Percentiles rank a stretch among this genome's conserved stretches.
Conservation (phyloP, 2,888 invertebrate species). For the Napeogenes sylphis region DNA sequence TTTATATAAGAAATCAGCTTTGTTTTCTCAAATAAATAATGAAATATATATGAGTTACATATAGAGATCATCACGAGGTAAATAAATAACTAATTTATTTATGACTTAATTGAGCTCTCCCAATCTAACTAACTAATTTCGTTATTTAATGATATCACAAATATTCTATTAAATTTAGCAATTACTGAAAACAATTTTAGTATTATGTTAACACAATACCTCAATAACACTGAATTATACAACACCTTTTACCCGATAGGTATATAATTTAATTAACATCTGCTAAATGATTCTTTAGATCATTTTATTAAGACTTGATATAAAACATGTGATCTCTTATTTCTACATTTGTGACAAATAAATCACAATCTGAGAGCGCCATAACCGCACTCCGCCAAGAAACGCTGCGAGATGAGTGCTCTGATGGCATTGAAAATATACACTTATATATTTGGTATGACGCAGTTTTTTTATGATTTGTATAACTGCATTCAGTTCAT, state of each 20-base stretch:
- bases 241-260: no score
- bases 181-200: no score
- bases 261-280: no score
- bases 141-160: background rate
- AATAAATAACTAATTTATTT: background rate
- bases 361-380: conserved; percentile 71
- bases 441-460: conserved; percentile 19
- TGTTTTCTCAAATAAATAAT: conserved; percentile 54
- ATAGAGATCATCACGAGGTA: conserved; percentile 35
- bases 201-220: no score
- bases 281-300: conserved; percentile 4
- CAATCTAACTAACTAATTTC: background rate
- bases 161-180: no score
- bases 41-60: conserved; percentile 55
- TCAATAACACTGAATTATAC: no score
- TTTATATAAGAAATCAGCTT: conserved; percentile 61
- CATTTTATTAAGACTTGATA: conserved; percentile 34
- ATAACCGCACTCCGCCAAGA: conserved; percentile 59
- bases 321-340: conserved; percentile 55
- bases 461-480: no score
- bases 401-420: conserved; percentile 42
- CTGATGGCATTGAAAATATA: conserved; percentile 35
- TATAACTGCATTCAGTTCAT: no score
- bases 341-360: conserved; percentile 69
- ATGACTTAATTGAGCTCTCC: background rate